Base-by-base conservation (phyloP, 2,113 vertebrate species). In the Tetrax tetrax region DNA sequence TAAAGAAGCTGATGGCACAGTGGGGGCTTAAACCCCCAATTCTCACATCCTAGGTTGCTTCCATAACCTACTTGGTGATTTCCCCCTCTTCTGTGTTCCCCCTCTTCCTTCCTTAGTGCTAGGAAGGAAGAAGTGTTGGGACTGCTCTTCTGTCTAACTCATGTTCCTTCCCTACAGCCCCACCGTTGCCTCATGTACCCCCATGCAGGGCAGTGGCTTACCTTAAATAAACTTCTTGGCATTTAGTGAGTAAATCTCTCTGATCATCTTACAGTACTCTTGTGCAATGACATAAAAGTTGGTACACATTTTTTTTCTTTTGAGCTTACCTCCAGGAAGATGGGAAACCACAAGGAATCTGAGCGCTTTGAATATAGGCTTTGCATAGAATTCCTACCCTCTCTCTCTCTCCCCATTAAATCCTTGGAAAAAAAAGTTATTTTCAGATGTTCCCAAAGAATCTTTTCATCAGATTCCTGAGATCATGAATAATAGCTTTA, bases 331-430 rank as follows among this genome's bases (percentile, higher is more conserved):
- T 96, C 61, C 74, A 89, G 89, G 69, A 96, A 87, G 77, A 95
- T 83, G 91, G 72, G 84, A 95, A 96, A 84, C 86, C 89, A 79
- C 93, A 92, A 93, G 65, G 91, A 95, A 96, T 92, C 57, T 76
- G 60, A 83, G 33, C 0, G 0, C 80, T 96, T 96, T 94, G 89
- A 94, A 91, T 51, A 41, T 2, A 68, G 76, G 75, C 77, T 96
- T 94, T 94, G 31, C 7, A 0, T 80, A 63, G 81, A 96, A 93
- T 96, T 93, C 76, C 59, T 92, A 50, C 61, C 35, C 37, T 70
- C 72, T 92, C 29, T 41, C 41, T 43, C 41, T 43, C 41, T 15
- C 64, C 48, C 57, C 0, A 2, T 33, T 95, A 96, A 94, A 93
- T 43, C 51, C 53, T 78, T 77, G 51, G 61, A 95, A 95, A 77